Evolutionary conservation across 2,797 vertebrate genomes (phyloP).

Genomic region (Podarcis siculus): DNA sequence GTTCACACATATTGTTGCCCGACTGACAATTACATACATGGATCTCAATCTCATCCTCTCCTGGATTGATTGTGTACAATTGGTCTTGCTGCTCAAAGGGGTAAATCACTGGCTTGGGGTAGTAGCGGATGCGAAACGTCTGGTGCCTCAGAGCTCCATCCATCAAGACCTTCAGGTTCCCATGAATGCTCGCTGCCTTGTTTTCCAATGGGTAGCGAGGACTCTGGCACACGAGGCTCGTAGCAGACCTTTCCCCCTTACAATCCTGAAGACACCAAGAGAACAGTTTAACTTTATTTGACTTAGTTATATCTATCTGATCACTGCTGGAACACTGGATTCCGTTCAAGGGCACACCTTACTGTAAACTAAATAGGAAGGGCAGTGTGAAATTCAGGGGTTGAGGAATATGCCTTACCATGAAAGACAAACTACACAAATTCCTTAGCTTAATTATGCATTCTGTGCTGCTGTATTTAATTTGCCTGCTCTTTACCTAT

Average conservation of each 20-base stretch:
- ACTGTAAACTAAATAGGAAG: neutral
- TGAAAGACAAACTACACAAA: neutral
- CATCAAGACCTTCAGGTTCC: constrained; percentile 85
- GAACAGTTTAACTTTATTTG: neutral
- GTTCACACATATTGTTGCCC: no score
- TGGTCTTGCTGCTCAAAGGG: constrained; percentile 79
- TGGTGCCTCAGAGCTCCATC: constrained; percentile 80
- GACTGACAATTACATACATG: constrained; percentile 77
- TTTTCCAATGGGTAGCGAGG: constrained; percentile 80
- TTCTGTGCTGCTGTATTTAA: neutral
- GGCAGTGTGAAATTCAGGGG: neutral
- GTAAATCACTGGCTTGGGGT: constrained; percentile 78
- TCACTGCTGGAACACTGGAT: neutral
- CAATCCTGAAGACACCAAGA: constrained; percentile 78
- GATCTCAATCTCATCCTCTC: constrained; percentile 83
- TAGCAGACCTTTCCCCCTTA: constrained; percentile 27
- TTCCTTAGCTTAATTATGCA: neutral
- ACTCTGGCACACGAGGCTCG: constrained; percentile 80
- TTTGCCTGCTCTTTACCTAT: neutral
- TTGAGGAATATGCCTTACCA: neutral
- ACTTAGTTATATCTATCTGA: neutral
- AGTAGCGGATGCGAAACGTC: constrained; percentile 83
- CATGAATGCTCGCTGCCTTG: constrained; percentile 68
- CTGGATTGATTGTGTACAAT: constrained; percentile 79
- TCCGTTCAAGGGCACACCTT: neutral